Conservation (phyloP, 35 echinoderm and acorn worm genomes). For the Ophiothrix spiculata region DNA sequence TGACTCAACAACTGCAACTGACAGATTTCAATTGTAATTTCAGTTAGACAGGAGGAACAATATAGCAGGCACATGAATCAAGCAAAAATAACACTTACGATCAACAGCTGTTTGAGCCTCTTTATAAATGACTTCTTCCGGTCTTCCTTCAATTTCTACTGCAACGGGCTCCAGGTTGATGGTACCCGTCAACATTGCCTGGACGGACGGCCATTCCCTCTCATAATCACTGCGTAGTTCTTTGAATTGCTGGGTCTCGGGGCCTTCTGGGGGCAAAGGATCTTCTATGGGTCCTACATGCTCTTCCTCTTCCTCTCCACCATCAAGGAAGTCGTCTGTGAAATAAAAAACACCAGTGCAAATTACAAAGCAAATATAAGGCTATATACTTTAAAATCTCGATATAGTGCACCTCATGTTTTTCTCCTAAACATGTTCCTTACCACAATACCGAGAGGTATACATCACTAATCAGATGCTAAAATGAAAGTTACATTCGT, state of each 20-base stretch:
- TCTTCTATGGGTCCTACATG: constrained; percentile 48
- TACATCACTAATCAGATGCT: too few species aligned
- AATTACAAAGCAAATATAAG: too few species aligned
- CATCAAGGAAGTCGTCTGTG: neutral
- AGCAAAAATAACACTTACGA: constrained; percentile 78
- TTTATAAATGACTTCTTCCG: constrained; percentile 59
- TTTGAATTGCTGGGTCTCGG: constrained; percentile 84
- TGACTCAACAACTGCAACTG: too few species aligned
- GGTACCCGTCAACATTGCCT: constrained; percentile 75
- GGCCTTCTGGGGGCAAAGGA: constrained; percentile 85
- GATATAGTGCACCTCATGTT: too few species aligned
- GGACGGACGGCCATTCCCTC: constrained; percentile 85
- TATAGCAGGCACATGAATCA: too few species aligned
- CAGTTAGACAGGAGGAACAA: too few species aligned
- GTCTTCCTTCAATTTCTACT: constrained; percentile 61
- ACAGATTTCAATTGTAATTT: too few species aligned
- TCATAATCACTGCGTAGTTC: constrained; percentile 81
- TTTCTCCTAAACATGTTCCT: too few species aligned
- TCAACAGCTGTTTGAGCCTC: constrained; percentile 64
- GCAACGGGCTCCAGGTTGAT: constrained; percentile 72
- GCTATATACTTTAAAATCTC: too few species aligned
- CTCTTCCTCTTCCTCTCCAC: constrained; percentile 32
- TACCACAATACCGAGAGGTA: too few species aligned
- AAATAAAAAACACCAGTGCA: too few species aligned
- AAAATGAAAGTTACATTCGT: too few species aligned